Conservation (phyloP, 2,888 invertebrate genomes). For the Agapostemon virescens region DNA sequence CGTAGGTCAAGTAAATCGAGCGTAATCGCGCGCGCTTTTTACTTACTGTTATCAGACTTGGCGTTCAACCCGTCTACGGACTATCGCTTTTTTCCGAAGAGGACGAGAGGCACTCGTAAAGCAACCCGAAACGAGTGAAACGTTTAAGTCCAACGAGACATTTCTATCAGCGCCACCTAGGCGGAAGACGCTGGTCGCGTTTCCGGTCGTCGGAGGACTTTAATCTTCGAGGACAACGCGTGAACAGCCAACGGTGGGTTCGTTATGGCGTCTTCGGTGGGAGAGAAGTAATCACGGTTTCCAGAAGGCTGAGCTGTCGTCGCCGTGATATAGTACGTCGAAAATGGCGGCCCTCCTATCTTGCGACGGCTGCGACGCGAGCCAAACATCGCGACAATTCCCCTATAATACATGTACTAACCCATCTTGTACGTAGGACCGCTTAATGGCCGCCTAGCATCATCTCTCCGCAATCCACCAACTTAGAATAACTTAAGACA, state of each 20-base stretch:
- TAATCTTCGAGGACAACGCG: neutral
- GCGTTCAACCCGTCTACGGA: neutral
- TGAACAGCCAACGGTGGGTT: neutral
- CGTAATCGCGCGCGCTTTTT: constrained; percentile 50
- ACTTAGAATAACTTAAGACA: no score
- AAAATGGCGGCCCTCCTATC: neutral
- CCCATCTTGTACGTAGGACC: neutral
- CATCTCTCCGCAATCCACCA: no score
- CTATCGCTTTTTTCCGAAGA: neutral
- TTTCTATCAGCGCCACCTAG: neutral
- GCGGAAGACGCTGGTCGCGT: neutral
- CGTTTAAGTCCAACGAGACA: neutral
- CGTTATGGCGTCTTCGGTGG: neutral
- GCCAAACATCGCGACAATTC: neutral
- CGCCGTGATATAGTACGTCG: neutral
- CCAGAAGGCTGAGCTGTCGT: neutral
- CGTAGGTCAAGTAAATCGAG: constrained; percentile 52
- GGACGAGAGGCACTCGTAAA: neutral
- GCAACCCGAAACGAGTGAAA: neutral
- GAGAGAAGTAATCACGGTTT: constrained; percentile 7
- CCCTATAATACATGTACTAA: neutral
- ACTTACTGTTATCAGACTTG: constrained; percentile 27
- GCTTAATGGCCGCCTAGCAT: no score
- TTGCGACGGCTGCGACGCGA: no score
- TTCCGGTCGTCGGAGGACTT: neutral